Base-by-base conservation (phyloP, 2,797 vertebrate species). In the Aviceda leuphotes region DNA sequence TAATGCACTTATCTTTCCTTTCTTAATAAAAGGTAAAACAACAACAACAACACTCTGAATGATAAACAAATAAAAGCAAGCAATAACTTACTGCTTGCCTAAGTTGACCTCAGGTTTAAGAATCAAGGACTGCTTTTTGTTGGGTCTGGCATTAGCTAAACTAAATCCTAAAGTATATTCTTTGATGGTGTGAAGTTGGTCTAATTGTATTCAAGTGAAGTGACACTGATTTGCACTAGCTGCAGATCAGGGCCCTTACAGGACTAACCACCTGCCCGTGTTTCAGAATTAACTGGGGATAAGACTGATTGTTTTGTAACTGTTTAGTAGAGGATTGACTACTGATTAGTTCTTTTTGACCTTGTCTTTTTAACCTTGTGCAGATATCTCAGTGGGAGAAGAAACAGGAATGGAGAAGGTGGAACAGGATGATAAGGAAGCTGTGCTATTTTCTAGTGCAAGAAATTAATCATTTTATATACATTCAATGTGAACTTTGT, bases 211-310 rank as follows among this genome's bases (percentile, higher is more conserved):
- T 73, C 50, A 35, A 88, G 68, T 11, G 31, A n/a, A 86, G 58
- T 33, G 74, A 58, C 47, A 17, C 54, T 84, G 94, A 86, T 87
- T 83, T 88, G 68, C 17, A 8, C 33, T 21, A 59, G 30, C 33
- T 82, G 58, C 52, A 82, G 73, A 52, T 70, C 89, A 59, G 58
- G 30, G 16, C 15, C 89, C 54, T 74, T 90, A 55, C 70, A 90
- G 94, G 76, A 82, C 81, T 79, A 83, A 92, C 66, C 76, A 93
- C 92, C 83, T 95, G 91, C 79, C 83, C n/a, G 16, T 24, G 71
- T 90, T 96, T 93, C 91, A 89, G 94, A 95, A 94, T 95, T 96
- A 97, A 87, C 62, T 49, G 90, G 37, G 93, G 76, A 90, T 93
- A 92, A 92, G 71, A 83, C 91, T 67, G 63, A 84, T 90, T 89